Percentiles rank a stretch among this genome's conserved stretches.
phyloP scores from a whole-genome alignment of 2,113 vertebrate species.

The Mionectes macconnelli region DNA sequence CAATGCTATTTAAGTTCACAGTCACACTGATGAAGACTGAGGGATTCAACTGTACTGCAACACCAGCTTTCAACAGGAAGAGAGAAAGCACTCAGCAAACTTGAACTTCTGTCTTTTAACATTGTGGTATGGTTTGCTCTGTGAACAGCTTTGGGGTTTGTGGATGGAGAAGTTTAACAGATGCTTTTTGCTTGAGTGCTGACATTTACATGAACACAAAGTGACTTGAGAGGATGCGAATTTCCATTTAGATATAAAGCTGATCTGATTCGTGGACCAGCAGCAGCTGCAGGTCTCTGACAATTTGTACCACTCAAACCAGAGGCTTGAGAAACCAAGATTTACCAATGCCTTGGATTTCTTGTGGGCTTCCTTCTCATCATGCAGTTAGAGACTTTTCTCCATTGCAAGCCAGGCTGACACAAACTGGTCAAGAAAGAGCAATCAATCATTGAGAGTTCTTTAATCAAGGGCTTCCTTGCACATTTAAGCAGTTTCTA shows the following conservation, averaged over 20 bases:
- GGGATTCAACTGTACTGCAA: neutral
- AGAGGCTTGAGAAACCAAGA: neutral
- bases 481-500: neutral
- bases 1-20: neutral
- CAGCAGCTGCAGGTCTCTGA: neutral
- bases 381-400: neutral
- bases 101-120: neutral
- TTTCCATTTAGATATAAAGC: neutral
- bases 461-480: constrained; percentile 23
- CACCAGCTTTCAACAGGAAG: neutral
- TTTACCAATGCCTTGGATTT: neutral
- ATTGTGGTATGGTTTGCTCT: neutral
- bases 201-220: neutral
- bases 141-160: neutral
- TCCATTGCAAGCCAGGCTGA: neutral
- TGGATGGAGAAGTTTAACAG: neutral
- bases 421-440: constrained; percentile 19
- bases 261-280: neutral
- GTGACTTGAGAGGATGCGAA: neutral
- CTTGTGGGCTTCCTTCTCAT: neutral
- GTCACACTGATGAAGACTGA: neutral
- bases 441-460: neutral
- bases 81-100: neutral
- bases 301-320: neutral
- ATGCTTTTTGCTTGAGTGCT: neutral